Base-by-base conservation (phyloP, 2,888 invertebrate species). In the Furcula furcula region DNA sequence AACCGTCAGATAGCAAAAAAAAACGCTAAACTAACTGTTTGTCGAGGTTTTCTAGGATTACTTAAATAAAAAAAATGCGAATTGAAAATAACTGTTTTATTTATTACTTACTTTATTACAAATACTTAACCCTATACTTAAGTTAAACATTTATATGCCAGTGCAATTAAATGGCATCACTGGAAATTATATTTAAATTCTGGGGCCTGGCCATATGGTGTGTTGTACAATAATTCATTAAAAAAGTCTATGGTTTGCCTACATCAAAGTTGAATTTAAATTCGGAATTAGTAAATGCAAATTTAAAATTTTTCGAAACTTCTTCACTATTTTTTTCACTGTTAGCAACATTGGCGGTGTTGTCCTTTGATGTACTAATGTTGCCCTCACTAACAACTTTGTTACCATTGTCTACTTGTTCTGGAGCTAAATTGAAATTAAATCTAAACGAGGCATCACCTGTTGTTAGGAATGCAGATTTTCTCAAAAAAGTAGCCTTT, bases 401-500 rank as follows among this genome's bases (percentile, higher is more conserved):
- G 39, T 48, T 63, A 25, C 44, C 55, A 52, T 42, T 62, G 32
- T 70, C 72, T 36, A 51, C 34, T 45, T 66, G 51, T 31, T 80
- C 79, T 32, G 66, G 63, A 30, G 64, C 42, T 58, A 84, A 45
- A 46, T 75, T 63, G 46, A 83, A 78, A 46, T 86, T 70, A 63
- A 93, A 93, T 61, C 84, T 86, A 67, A 93, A 93, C 28, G 85
- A 78, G 40, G 75, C 88, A 46, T 88, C 76, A 3, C 90, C 91
- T 0, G 89, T 87, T 5, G 82, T 78, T 28, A 81, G 56, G 53
- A 91, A 85, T 15, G 86, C 83, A 1, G 93, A 92, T 77, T 93
- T 94, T 61, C 91, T 92, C 7, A 94, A 65, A 79, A 93, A 95
- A 48, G 91, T 84, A 4, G 92, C 94, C 66, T 93, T 94, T 29